phyloP scores from a whole-genome alignment of 1,140 invertebrate species.

The Cyphomyrmex costatus region DNA sequence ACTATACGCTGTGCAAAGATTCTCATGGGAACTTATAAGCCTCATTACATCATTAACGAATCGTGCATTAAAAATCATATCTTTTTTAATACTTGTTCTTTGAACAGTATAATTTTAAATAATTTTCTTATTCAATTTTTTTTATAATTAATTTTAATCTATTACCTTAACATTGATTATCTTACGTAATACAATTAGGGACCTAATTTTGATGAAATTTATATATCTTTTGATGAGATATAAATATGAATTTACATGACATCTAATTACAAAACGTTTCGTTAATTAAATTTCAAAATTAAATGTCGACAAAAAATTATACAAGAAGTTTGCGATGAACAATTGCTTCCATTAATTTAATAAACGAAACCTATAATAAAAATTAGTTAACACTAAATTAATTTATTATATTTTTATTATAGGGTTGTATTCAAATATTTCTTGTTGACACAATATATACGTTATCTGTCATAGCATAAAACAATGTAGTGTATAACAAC shows the following conservation, averaged over 20 bases:
- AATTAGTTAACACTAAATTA: background rate
- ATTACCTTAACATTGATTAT: background rate
- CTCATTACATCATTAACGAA: background rate
- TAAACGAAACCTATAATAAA: too few relatives aligned
- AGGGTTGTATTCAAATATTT: background rate
- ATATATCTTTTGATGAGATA: background rate
- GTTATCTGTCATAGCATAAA: background rate
- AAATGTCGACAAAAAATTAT: background rate
- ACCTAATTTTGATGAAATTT: background rate
- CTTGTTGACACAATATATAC: background rate
- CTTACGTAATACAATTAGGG: conserved; percentile 23
- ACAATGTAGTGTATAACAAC: background rate
- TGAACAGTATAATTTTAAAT: background rate
- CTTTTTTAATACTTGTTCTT: background rate
- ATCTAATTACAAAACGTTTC: background rate
- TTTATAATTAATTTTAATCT: background rate
- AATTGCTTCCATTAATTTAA: background rate
- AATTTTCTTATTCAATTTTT: background rate
- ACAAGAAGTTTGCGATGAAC: background rate
- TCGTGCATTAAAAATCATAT: background rate
- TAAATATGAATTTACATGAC: background rate
- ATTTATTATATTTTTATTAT: background rate
- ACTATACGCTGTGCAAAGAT: background rate
- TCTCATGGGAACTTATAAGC: conserved; percentile 13
- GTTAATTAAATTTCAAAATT: background rate